Evolutionary conservation across 2,888 invertebrate species (phyloP).

Genomic region (Philereme vetulata): DNA sequence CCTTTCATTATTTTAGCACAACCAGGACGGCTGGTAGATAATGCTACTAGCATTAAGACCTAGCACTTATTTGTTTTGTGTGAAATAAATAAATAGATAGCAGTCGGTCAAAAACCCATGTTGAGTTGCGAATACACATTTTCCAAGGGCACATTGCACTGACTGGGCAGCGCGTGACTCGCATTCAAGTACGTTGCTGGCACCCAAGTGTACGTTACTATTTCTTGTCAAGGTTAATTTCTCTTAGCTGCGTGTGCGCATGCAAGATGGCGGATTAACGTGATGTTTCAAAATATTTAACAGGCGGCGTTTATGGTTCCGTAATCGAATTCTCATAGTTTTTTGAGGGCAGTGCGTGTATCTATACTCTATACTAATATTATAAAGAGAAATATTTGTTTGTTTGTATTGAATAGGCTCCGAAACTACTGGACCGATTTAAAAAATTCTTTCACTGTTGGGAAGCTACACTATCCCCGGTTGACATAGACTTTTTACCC

Average conservation of each 20-base stretch:
- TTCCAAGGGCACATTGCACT: slow-evolving; percentile 45
- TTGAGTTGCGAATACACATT: slow-evolving; percentile 27
- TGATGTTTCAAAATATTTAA: slow-evolving; percentile 21
- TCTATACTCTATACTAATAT: too few relatives aligned
- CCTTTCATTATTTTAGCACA: too few relatives aligned
- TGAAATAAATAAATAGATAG: too few relatives aligned
- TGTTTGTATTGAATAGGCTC: too few relatives aligned
- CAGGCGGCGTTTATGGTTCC: slow-evolving; percentile 20
- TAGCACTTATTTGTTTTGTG: too few relatives aligned
- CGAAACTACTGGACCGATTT: too few relatives aligned
- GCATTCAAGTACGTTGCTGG: slow-evolving; percentile 26
- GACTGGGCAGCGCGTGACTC: slow-evolving; percentile 26
- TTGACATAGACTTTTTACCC: too few relatives aligned
- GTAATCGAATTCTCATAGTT: slow-evolving; percentile 20
- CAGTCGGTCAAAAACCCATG: slow-evolving; percentile 23
- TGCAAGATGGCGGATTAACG: slow-evolving; percentile 13
- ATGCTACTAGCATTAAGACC: too few relatives aligned
- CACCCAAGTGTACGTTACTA: slow-evolving; percentile 5
- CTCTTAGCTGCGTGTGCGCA: slow-evolving; percentile 26
- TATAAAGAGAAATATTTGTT: too few relatives aligned
- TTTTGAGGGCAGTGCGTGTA: slow-evolving; percentile 2
- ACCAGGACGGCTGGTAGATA: too few relatives aligned
- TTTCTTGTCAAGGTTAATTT: slow-evolving; percentile 46
- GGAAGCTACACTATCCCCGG: too few relatives aligned
- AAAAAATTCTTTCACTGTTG: too few relatives aligned